Percentiles rank a stretch among this genome's conserved stretches.
Evolutionary conservation across 2,113 vertebrate species (phyloP).

Genomic region (Nothobranchius kuhntae): DNA sequence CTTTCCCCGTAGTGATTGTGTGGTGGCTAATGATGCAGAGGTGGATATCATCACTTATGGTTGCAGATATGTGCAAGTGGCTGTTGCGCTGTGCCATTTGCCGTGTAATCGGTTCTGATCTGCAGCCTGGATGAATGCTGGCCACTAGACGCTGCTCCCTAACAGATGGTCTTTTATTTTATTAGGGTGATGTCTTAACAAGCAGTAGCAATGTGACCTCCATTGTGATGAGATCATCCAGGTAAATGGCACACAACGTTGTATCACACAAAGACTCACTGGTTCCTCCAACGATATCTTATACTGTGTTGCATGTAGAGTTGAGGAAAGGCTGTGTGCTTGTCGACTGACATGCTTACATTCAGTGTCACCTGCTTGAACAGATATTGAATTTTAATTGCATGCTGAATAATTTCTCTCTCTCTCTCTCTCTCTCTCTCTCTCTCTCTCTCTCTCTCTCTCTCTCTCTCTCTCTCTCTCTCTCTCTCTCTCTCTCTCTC

Average conservation of each 20-base stretch:
- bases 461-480: too few relatives aligned
- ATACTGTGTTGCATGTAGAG: not conserved
- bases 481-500: not conserved
- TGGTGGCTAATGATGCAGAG: constrained; percentile 9
- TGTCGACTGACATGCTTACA: constrained; percentile 11
- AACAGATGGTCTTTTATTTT: constrained; percentile 21
- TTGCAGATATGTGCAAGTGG: constrained; percentile 10
- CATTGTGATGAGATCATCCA: constrained; percentile 27
- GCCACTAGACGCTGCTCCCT: constrained; percentile 8
- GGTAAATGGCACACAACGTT: constrained; percentile 1
- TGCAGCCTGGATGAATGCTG: not conserved
- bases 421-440: too few relatives aligned
- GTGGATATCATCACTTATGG: constrained; percentile 8
- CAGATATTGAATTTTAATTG: constrained; percentile 25
- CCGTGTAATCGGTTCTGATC: constrained; percentile 23
- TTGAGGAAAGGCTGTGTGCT: not conserved
- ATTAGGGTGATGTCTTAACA: constrained; percentile 26
- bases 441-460: not conserved
- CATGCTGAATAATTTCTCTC: constrained; percentile 15
- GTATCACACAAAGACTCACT: not conserved
- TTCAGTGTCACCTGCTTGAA: not conserved
- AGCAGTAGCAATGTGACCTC: constrained; percentile 20
- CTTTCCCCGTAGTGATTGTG: constrained; percentile 2
- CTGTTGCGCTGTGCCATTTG: constrained; percentile 21
- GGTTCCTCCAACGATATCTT: not conserved